Evolutionary conservation across 2,797 vertebrate genomes (phyloP), one percentile per base, ranked within the genome.

Genomic region (Takifugu ocellatus): DNA sequence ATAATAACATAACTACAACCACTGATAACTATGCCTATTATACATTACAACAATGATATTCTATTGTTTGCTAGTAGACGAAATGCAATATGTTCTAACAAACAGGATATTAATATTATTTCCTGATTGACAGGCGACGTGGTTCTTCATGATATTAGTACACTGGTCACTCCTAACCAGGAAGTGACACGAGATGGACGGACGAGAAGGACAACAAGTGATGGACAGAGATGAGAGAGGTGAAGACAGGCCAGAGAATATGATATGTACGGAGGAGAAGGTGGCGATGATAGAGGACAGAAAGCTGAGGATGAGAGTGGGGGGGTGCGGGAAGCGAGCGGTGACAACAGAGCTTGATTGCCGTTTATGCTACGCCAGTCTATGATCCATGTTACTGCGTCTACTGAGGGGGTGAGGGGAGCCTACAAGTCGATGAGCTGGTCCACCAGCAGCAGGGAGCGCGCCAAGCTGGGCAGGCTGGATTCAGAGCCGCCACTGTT

Each of bases 391-490:
- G 79, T 72, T 81, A 81, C 69, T 71, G 81, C 81, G 54, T 83
- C 83, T 79, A 82, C 42, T 10, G 50, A 59, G 63, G 12, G 42
- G 56, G 51, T 42, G 16, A 7, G 24, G 1, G 47, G 39, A 56
- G 78, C 67, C 86, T 81, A 87, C 82, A 90, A 94, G 93, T 99
- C 97, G 94, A 99, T 99, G 89, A 99, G 97, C 94, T 99, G 97
- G 92, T 99, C 97, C 94, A 99, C 96, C 92, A 99, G 93, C 92
- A 98, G 93, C 84, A 99, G 92, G 91, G 97, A 96, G 90, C 95
- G 94, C 88, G 96, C 94, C 94, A 99, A 93, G 93, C 92, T 97
- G 91, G 97, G 95, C 91, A 99, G 93, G 92, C 95, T 97, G 93
- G 96, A 93, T 88, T 98, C 96, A 91, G 96, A 96, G 91, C 95